Conservation (phyloP, 2,797 vertebrate genomes). For the Gadopsis bispinosus region DNA sequence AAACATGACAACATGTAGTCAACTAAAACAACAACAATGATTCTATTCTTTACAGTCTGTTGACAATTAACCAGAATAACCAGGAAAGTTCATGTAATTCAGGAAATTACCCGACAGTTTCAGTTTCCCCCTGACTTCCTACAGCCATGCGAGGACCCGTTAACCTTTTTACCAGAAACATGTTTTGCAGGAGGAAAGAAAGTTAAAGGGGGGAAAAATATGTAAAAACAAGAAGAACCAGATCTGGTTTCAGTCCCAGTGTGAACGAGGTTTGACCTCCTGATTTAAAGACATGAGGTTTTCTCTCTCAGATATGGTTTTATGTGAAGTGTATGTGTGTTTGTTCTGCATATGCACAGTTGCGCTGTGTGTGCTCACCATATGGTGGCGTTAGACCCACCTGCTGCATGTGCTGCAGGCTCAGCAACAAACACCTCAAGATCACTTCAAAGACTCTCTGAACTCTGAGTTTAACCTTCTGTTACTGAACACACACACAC, state of each 20-base stretch:
- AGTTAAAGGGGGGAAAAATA: too few relatives aligned
- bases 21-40: too few relatives aligned
- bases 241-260: background rate
- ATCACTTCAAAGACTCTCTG: slow-evolving; percentile 25
- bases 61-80: too few relatives aligned
- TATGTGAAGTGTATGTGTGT: background rate
- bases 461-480: slow-evolving; percentile 4
- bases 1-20: too few relatives aligned
- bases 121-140: too few relatives aligned
- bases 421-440: slow-evolving; percentile 4
- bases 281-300: background rate
- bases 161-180: too few relatives aligned
- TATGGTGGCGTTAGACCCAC: slow-evolving; percentile 42
- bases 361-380: slow-evolving; percentile 4
- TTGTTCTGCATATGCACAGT: background rate
- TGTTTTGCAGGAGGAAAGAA: too few relatives aligned
- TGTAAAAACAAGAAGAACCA: background rate
- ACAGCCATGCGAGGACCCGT: too few relatives aligned
- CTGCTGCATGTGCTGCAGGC: slow-evolving; percentile 43
- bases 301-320: too few relatives aligned
- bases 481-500: background rate
- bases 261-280: background rate
- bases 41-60: too few relatives aligned
- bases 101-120: too few relatives aligned
- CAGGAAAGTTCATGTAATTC: too few relatives aligned